A percentile compares a stretch with the other conserved stretches of the same genome.
Conservation (phyloP, 2,113 vertebrate genomes). For the Hemiscyllium ocellatum region DNA sequence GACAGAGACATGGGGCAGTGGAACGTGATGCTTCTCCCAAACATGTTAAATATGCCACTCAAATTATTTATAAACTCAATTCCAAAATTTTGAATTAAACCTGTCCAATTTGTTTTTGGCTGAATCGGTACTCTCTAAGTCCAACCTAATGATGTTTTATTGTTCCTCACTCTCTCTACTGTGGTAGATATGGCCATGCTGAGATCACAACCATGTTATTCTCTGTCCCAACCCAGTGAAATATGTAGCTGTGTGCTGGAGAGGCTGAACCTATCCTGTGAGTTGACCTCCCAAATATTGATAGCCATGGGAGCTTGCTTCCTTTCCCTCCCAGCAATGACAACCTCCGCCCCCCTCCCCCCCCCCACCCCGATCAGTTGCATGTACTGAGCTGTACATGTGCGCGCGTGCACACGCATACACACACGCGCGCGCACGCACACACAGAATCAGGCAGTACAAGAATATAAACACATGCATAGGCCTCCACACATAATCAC, state of each 20-base stretch:
- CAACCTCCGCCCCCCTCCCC: too few relatives aligned
- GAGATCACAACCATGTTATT: neutral
- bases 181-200: neutral
- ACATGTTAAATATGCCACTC: neutral
- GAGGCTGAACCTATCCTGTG: neutral
- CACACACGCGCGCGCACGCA: too few relatives aligned
- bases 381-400: neutral
- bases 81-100: neutral
- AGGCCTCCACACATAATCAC: too few relatives aligned
- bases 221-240: neutral
- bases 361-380: neutral
- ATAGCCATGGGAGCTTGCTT: too few relatives aligned
- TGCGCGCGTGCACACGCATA: too few relatives aligned
- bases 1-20: neutral
- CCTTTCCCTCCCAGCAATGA: too few relatives aligned
- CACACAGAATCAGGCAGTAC: too few relatives aligned
- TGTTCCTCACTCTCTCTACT: neutral
- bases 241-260: too few relatives aligned
- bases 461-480: too few relatives aligned
- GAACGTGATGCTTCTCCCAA: neutral
- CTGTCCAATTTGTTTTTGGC: neutral
- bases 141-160: neutral
- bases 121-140: neutral
- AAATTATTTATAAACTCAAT: neutral
- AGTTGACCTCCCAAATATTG: neutral